These are phyloP conservation scores for Tribolium madens DNA, from an alignment of 1,140 invertebrate genomes.

Conservation along the genomic window DNA sequence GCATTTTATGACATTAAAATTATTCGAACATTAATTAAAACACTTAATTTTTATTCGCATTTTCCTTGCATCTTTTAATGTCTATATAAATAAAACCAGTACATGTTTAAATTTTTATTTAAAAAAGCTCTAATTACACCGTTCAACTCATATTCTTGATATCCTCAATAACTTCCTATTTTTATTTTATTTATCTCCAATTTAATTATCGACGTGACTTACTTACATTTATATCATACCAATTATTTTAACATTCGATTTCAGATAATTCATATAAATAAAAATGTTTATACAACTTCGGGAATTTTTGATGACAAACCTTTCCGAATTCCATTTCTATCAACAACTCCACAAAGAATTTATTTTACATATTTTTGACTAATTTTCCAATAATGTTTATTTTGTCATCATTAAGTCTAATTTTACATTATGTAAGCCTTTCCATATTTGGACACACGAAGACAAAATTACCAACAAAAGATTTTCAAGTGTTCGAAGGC, in stretches of 20 bases:
- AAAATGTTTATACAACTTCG: background rate
- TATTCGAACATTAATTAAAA: slow-evolving; percentile 33
- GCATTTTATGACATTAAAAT: slow-evolving; percentile 26
- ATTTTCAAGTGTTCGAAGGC: too few relatives aligned
- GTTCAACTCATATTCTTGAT: background rate
- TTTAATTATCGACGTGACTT: background rate
- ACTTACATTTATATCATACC: too few relatives aligned
- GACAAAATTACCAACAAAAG: too few relatives aligned
- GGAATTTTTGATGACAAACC: background rate
- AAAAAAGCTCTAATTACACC: slow-evolving; percentile 12
- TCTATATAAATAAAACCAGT: slow-evolving; percentile 30
- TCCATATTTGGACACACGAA: background rate
- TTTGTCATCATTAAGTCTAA: background rate
- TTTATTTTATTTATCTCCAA: slow-evolving; percentile 3
- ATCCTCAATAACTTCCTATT: slow-evolving; percentile 1
- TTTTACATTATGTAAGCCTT: background rate
- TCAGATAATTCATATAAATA: background rate
- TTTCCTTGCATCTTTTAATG: slow-evolving; percentile 24
- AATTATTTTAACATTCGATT: too few relatives aligned
- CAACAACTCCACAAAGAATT: background rate
- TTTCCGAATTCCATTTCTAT: background rate
- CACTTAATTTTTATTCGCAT: slow-evolving; percentile 30
- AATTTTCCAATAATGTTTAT: background rate
- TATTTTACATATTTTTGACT: background rate
- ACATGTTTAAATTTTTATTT: slow-evolving; percentile 8